Percentiles rank a stretch among this genome's conserved stretches.
phyloP scores from a whole-genome alignment of 2,797 vertebrate species.

The Schizopygopsis pylzovi region DNA sequence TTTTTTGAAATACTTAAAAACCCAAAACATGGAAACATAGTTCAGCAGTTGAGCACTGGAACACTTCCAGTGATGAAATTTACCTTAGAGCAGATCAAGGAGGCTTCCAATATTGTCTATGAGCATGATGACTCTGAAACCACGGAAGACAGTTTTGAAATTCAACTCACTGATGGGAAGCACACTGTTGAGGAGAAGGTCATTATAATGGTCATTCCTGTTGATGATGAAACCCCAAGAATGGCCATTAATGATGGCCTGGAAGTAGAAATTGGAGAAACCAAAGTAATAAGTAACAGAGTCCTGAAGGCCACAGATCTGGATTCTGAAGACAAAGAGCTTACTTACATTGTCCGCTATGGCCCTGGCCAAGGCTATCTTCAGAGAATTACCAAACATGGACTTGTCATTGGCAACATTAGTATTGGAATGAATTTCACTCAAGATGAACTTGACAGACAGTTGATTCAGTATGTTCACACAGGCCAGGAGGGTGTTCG shows the following conservation, averaged over 20 bases:
- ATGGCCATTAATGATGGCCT: constrained; percentile 86
- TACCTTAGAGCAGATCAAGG: constrained; percentile 84
- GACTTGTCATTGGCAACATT: constrained; percentile 79
- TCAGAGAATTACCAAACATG: constrained; percentile 79
- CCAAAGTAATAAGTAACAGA: constrained; percentile 81
- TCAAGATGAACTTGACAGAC: constrained; percentile 85
- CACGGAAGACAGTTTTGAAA: constrained; percentile 85
- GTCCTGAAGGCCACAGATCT: constrained; percentile 88
- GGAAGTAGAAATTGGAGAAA: constrained; percentile 84
- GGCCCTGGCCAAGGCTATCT: constrained; percentile 84
- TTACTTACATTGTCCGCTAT: constrained; percentile 82
- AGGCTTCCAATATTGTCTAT: constrained; percentile 85
- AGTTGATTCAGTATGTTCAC: constrained; percentile 84
- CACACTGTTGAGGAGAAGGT: constrained; percentile 82
- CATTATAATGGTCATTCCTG: constrained; percentile 82
- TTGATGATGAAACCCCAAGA: constrained; percentile 87
- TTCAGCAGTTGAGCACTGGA: constrained; percentile 83
- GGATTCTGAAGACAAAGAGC: constrained; percentile 85
- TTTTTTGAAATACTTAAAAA: constrained; percentile 83
- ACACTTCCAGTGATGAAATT: constrained; percentile 77
- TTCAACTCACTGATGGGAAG: constrained; percentile 84
- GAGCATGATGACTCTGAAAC: constrained; percentile 90
- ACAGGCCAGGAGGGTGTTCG: constrained; percentile 83
- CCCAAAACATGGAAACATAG: constrained; percentile 81
- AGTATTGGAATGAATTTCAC: constrained; percentile 89